These are phyloP conservation scores for Pyrgus malvae DNA, from an alignment of 2,888 invertebrate genomes.

Conservation along the genomic window DNA sequence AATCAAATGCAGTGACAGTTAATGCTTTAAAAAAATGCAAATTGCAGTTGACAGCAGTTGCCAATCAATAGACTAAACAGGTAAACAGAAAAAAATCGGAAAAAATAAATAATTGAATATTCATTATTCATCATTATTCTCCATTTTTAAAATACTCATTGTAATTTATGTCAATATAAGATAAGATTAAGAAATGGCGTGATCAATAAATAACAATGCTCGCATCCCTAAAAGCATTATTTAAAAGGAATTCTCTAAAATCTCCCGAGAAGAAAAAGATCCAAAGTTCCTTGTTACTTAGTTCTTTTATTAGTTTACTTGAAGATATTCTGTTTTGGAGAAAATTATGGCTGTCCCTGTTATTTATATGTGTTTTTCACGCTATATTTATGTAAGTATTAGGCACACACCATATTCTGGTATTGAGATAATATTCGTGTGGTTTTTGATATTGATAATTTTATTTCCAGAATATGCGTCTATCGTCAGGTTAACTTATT, in stretches of 20 bases:
- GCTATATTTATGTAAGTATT: constrained; percentile 68
- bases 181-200: constrained; percentile 11
- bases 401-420: constrained; percentile 5
- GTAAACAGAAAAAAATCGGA: no score
- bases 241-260: constrained; percentile 56
- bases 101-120: no score
- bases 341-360: constrained; percentile 62
- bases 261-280: constrained; percentile 49
- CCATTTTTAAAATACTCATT: no score
- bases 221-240: constrained; percentile 50
- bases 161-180: no score
- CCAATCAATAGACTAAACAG: no score
- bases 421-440: background rate
- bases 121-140: no score
- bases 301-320: constrained; percentile 57
- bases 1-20: no score
- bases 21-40: no score
- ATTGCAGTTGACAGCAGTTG: no score
- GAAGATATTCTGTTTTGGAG: constrained; percentile 74
- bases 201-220: constrained; percentile 46
- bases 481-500: constrained; percentile 58
- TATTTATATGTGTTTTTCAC: constrained; percentile 57
- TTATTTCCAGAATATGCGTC: constrained; percentile 56
- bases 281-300: constrained; percentile 51
- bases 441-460: constrained; percentile 13